Percentiles rank a stretch among this genome's conserved stretches.
phyloP scores from a whole-genome alignment of 1,140 invertebrate species.

The Bombyx mori region ASM3026992v2 NC_085107.1:4714501-4715000 shows the following conservation, averaged over 20 bases:
- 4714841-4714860: too few relatives aligned
- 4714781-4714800: too few relatives aligned
- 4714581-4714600: constrained; percentile 97
- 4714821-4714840: too few relatives aligned
- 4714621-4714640: constrained; percentile 98
- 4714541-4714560: constrained; percentile 91
- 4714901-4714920: too few relatives aligned
- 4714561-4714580: constrained; percentile 96
- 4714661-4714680: constrained; percentile 94
- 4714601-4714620: constrained; percentile 93
- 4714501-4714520: too few relatives aligned
- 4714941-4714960: too few relatives aligned
- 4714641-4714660: constrained; percentile 97
- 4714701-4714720: constrained; percentile 93
- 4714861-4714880: too few relatives aligned
- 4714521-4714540: background rate
- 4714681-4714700: constrained; percentile 96
- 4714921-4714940: too few relatives aligned
- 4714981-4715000: too few relatives aligned
- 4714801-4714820: too few relatives aligned
- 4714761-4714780: constrained; percentile 22
- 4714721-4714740: constrained; percentile 89
- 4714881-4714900: too few relatives aligned
- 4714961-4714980: too few relatives aligned
- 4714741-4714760: constrained; percentile 88